phyloP scores from a whole-genome alignment of 2,888 invertebrate species.

The Desoria tigrina region DNA sequence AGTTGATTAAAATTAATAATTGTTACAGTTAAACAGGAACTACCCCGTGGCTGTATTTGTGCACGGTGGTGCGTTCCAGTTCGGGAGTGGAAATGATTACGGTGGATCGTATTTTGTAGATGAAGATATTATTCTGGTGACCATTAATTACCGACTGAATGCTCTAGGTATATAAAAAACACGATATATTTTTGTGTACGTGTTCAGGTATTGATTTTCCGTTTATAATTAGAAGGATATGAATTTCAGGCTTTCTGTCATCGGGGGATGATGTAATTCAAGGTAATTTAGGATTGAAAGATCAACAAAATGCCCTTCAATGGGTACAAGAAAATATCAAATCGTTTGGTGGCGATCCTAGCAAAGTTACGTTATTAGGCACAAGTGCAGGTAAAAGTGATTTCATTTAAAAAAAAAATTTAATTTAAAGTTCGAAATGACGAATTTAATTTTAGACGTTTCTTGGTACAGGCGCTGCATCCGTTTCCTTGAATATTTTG shows the following conservation, averaged over 20 bases:
- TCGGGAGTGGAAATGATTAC: constrained; percentile 34
- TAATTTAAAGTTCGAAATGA: no score
- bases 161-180: constrained; percentile 31
- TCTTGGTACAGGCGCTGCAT: constrained; percentile 20
- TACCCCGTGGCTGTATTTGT: constrained; percentile 38
- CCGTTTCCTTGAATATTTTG: constrained; percentile 33
- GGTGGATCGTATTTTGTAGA: constrained; percentile 40
- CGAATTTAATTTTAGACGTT: no score
- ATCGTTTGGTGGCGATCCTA: constrained; percentile 29
- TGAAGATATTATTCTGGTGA: constrained; percentile 29
- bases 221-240: background rate
- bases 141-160: constrained; percentile 40
- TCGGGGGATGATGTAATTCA: constrained; percentile 46
- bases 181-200: background rate
- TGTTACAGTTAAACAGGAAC: background rate
- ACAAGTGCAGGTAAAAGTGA: constrained; percentile 17
- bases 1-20: background rate
- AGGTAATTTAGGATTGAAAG: constrained; percentile 47
- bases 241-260: constrained; percentile 43
- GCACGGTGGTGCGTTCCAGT: constrained; percentile 38
- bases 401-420: background rate
- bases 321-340: constrained; percentile 35
- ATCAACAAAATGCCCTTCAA: constrained; percentile 29
- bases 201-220: background rate
- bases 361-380: constrained; percentile 29